Conservation (phyloP, 2,888 invertebrate species). For the Chouioia cunea region DNA sequence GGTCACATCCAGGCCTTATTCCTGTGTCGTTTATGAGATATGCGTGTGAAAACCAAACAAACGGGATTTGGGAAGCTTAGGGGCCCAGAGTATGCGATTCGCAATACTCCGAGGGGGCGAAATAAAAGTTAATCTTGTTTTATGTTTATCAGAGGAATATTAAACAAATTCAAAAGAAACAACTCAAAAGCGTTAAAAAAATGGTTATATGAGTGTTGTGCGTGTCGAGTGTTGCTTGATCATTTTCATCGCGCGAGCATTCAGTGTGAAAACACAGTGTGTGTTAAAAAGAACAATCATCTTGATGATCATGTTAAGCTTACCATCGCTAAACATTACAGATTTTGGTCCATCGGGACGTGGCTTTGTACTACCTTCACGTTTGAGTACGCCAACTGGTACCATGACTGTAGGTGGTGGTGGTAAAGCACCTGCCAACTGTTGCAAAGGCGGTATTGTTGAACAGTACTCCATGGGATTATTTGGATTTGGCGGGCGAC, state of each 20-base stretch:
- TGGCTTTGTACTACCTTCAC: conserved; percentile 72
- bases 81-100: conserved; percentile 33
- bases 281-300: conserved; percentile 6
- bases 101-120: conserved; percentile 45
- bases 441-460: conserved; percentile 83
- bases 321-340: conserved; percentile 90
- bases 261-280: background rate
- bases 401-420: conserved; percentile 83
- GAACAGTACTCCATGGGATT: conserved; percentile 91
- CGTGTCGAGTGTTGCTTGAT: conserved; percentile 8
- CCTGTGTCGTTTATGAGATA: conserved; percentile 66
- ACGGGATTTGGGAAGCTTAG: conserved; percentile 55
- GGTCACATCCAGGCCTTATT: conserved; percentile 88
- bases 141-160: conserved; percentile 41
- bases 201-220: conserved; percentile 29
- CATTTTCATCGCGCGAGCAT: background rate
- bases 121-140: conserved; percentile 47
- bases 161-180: conserved; percentile 45
- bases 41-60: conserved; percentile 64
- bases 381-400: conserved; percentile 85
- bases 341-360: conserved; percentile 75
- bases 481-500: conserved; percentile 81
- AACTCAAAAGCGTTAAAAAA: conserved; percentile 43
- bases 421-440: conserved; percentile 72
- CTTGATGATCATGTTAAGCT: conserved; percentile 44